Evolutionary conservation across 2,888 invertebrate species (phyloP).

Genomic region (Polylopha cassiicola): DNA sequence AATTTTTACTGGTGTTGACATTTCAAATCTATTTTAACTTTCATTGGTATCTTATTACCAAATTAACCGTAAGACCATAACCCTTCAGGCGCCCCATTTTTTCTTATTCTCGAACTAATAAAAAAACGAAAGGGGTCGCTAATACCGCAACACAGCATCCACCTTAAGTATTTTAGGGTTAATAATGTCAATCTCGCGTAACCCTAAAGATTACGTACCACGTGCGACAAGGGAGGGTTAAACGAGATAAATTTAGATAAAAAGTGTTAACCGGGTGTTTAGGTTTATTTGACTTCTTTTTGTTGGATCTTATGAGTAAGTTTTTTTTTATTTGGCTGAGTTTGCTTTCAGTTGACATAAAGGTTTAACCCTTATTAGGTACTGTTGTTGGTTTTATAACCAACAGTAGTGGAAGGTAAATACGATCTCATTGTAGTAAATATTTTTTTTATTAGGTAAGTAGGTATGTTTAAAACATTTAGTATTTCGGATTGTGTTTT

Average conservation of each 20-base stretch:
- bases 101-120: not conserved
- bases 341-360: not conserved
- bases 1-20: too few relatives aligned
- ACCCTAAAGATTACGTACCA: constrained; percentile 50
- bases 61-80: constrained; percentile 20
- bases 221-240: constrained; percentile 61
- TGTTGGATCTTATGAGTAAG: constrained; percentile 2
- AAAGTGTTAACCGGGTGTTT: constrained; percentile 25
- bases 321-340: too few relatives aligned
- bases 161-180: constrained; percentile 52
- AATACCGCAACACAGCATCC: constrained; percentile 51
- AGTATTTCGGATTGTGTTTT: too few relatives aligned
- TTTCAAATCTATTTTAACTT: too few relatives aligned
- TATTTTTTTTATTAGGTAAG: too few relatives aligned
- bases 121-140: constrained; percentile 18
- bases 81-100: constrained; percentile 14
- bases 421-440: too few relatives aligned
- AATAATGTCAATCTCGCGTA: constrained; percentile 47
- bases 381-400: too few relatives aligned
- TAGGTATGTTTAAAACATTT: too few relatives aligned
- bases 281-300: constrained; percentile 15
- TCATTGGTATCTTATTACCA: constrained; percentile 8
- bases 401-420: too few relatives aligned
- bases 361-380: too few relatives aligned
- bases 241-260: constrained; percentile 30